Evolutionary conservation across 2,113 vertebrate genomes (phyloP).

Genomic region (Pipra filicauda): DNA sequence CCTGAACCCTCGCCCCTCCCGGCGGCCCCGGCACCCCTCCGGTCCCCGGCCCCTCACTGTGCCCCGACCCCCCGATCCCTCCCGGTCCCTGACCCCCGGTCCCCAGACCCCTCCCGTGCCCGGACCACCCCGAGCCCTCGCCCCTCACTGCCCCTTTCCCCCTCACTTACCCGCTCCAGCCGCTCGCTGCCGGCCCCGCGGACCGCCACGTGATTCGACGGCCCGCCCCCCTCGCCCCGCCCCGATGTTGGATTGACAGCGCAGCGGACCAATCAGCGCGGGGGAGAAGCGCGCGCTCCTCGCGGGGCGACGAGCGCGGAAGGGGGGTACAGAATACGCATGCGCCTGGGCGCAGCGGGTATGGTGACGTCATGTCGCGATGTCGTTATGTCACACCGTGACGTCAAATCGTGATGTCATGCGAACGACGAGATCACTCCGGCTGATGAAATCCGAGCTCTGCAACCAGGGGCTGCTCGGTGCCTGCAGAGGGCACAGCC

Average conservation of each 20-base stretch:
- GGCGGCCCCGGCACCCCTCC: no score
- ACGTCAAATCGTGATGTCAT: not conserved
- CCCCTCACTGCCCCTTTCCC: rapidly evolving
- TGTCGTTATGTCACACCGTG: not conserved
- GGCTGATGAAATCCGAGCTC: rapidly evolving
- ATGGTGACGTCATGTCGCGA: not conserved
- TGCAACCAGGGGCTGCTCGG: not conserved
- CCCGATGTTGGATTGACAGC: rapidly evolving
- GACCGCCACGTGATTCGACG: not conserved
- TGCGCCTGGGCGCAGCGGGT: not conserved
- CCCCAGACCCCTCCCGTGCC: no score
- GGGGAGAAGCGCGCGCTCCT: rapidly evolving
- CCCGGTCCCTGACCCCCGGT: no score
- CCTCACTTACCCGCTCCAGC: not conserved
- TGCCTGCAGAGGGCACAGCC: not conserved
- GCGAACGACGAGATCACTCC: rapidly evolving
- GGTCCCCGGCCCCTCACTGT: no score
- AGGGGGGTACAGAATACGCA: not conserved
- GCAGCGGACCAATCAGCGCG: rapidly evolving
- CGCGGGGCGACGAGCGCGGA: rapidly evolving
- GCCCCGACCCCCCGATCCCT: not conserved
- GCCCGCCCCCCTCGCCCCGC: rapidly evolving
- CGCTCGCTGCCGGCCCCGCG: not conserved
- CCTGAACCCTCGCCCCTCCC: no score
- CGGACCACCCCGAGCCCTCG: not conserved